Evolutionary conservation across 2,797 vertebrate genomes (phyloP), one percentile per base, ranked within the genome.

Genomic region (Florisuga fusca): DNA sequence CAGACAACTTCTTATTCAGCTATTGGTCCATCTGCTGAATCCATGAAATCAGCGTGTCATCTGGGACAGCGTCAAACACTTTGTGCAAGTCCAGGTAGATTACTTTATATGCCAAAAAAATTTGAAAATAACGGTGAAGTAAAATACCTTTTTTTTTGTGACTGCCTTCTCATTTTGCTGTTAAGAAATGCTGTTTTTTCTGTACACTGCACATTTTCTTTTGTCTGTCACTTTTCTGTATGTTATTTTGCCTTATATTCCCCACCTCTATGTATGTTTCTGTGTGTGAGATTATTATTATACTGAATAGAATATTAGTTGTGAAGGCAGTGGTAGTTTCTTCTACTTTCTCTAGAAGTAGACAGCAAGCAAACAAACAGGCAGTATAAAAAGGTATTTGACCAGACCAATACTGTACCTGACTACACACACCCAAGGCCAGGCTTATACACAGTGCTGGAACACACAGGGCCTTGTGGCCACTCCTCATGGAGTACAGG

Each of bases 241-340:
- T 14, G 48, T 80, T 80, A 14, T 19, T 75, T 63, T 54, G 3
- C 1, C 11, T 53, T 63, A 43, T 48, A 54, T 75, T 10, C 7
- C 20, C 1, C 8, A 27, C 15, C 10, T 72, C 31, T 27, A 12
- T 10, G 1, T 68, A 13, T 1, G 1, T 51, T 82, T 67, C 17
- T 67, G 27, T 87, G n/a, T 4, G 1, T 76, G 31, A 33, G 54
- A 51, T 38, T 38, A 13, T 38, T 38, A 38, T 38, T 38, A 38
- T 38, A 59, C 29, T 85, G 29, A 79, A 21, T 10, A 63, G 36
- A 69, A 72, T 59, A 75, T 45, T 2, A 16, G 5, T 45, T 48
- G 15, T 48, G 18, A 67, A 84, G 23, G n/a, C 61, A 62, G 68
- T 62, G 6, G 15, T 13, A 50, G 7, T 57, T 61, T 15, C 11